These are phyloP conservation scores for Anthophora plumipes DNA, from an alignment of 2,888 invertebrate species.

Conservation along the genomic window DNA sequence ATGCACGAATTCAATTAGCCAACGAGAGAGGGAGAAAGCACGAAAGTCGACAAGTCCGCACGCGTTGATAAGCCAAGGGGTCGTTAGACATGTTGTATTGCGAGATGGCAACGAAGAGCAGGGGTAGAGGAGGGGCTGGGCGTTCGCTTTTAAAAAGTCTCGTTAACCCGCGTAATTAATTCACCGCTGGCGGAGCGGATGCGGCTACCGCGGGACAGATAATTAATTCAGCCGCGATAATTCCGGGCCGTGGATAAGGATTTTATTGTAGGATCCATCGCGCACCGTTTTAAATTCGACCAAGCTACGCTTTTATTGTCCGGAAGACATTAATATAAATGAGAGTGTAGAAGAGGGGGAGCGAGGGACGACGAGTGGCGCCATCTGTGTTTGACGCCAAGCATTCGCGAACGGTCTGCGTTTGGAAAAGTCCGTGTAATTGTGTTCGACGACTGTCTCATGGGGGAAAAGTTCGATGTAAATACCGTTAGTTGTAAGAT, in stretches of 20 bases:
- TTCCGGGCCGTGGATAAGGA: conserved; percentile 49
- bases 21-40: conserved; percentile 14
- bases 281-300: conserved; percentile 54
- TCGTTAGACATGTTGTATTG: conserved; percentile 61
- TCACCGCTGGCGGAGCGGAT: conserved; percentile 35
- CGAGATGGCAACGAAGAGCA: neutral
- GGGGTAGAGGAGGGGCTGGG: neutral
- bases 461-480: no score
- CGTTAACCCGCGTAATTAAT: conserved; percentile 70
- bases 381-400: neutral
- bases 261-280: conserved; percentile 57
- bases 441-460: no score
- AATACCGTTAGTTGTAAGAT: no score
- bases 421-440: no score
- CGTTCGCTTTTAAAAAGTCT: conserved; percentile 61
- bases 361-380: no score
- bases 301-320: conserved; percentile 43
- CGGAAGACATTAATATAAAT: conserved; percentile 59
- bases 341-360: neutral
- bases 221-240: conserved; percentile 66
- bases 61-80: conserved; percentile 65
- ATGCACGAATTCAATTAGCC: conserved; percentile 64
- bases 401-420: no score
- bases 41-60: conserved; percentile 29
- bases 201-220: conserved; percentile 50